Base-by-base conservation (phyloP, 2,888 invertebrate genomes). In the Eugnorisma glareosa region DNA sequence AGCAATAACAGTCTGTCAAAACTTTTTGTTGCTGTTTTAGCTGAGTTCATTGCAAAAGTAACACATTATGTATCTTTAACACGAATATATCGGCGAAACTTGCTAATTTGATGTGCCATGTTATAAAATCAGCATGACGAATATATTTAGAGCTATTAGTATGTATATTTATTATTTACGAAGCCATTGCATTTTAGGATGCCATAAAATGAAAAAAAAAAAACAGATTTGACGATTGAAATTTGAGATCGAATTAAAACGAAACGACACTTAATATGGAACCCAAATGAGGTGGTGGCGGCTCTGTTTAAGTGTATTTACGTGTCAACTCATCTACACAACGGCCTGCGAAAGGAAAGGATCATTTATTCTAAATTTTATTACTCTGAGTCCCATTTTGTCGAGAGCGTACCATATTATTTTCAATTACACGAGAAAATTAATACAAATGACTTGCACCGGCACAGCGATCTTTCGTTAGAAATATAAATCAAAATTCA, bases 281-380 rank as follows among this genome's bases (percentile, higher is more conserved):
- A 90, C 83, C 85, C 88, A 88, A 91, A 92, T 92, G 91, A 92
- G 91, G 83, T 90, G 88, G 80, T 84, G 89, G 86, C 89, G 88
- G 89, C 89, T 89, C 88, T 84, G 86, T 90, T 91, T 92, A 92
- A 93, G 93, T 93, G 92, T 91, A 90, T 93, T 92, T 92, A 92
- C 91, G 89, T 94, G 93, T 93, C 89, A 91, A 85, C 86, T 88
- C 81, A 80, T 86, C 81, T 80, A 83, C 78, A 80, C 69, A 86
- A 89, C 86, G 87, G 86, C 87, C 86, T 88, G 86, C 85, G 82
- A 90, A 90, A 89, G 89, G 86, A 85, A 88, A 87, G 73, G 80
- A 84, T 88, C 85, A 88, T 92, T 90, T 90, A 80, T 88, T 89
- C 77, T 63, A 82, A 85, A 84, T 87, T 88, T 88, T 91, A 90